Conservation (phyloP, 2,797 vertebrate genomes). For the Sebastes ruberrimus region DNA sequence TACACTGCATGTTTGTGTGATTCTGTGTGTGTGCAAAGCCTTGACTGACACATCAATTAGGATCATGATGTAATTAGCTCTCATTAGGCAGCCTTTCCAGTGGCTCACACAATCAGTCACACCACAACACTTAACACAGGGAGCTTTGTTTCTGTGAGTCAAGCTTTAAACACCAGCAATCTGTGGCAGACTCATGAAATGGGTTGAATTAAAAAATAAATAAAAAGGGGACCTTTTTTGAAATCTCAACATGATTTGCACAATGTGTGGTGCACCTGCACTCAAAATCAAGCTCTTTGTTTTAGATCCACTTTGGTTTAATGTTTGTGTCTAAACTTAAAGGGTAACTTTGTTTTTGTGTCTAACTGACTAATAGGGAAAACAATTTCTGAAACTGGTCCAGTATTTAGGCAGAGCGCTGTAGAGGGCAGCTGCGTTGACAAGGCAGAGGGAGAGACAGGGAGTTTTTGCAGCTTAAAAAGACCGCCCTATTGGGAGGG, state of each 20-base stretch:
- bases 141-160: constrained; percentile 13
- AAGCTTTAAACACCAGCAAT: too few relatives aligned
- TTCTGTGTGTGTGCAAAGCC: neutral
- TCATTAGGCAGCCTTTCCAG: constrained; percentile 55
- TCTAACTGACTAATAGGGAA: too few relatives aligned
- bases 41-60: constrained; percentile 63
- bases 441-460: too few relatives aligned
- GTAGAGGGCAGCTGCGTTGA: too few relatives aligned
- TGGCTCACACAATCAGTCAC: constrained; percentile 37
- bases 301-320: neutral
- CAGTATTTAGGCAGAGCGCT: too few relatives aligned
- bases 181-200: neutral
- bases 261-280: neutral
- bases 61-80: constrained; percentile 63
- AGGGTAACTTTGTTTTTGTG: too few relatives aligned
- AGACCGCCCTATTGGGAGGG: too few relatives aligned
- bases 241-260: neutral
- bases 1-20: constrained; percentile 9
- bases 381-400: too few relatives aligned
- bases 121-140: constrained; percentile 23
- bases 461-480: too few relatives aligned
- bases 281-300: neutral
- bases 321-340: neutral
- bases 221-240: neutral
- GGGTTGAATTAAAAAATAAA: neutral